A percentile compares a stretch with the other conserved stretches of the same genome.
Conservation (phyloP, 2,888 invertebrate genomes). For the Crepidodera aurea region DNA sequence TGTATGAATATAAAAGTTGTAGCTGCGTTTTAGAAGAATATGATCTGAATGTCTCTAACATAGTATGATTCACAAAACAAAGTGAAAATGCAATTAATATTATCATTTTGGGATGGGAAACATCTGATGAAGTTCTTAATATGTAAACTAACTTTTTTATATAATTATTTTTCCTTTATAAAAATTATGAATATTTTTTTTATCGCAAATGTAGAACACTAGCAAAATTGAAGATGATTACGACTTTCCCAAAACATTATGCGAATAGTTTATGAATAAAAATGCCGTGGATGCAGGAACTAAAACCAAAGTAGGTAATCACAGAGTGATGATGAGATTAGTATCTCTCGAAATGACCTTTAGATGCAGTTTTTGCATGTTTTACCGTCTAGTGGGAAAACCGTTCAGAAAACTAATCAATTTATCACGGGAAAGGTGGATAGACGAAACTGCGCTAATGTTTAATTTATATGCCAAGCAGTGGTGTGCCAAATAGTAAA, state of each 20-base stretch:
- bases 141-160: too few relatives aligned
- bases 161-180: too few relatives aligned
- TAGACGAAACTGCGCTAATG: conserved; percentile 26
- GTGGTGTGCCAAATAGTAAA: conserved; percentile 23
- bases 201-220: neutral
- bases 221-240: neutral
- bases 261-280: neutral
- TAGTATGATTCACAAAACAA: too few relatives aligned
- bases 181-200: too few relatives aligned
- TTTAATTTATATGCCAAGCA: conserved; percentile 26
- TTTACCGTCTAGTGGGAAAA: conserved; percentile 20
- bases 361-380: conserved; percentile 27
- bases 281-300: conserved; percentile 10
- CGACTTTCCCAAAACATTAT: conserved; percentile 3
- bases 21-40: too few relatives aligned
- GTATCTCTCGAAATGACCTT: conserved; percentile 24
- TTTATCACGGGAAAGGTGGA: conserved; percentile 35
- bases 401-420: conserved; percentile 32
- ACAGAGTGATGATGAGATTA: conserved; percentile 25
- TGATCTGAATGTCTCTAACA: too few relatives aligned
- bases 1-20: too few relatives aligned
- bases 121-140: too few relatives aligned
- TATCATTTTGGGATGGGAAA: too few relatives aligned
- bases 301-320: conserved; percentile 17
- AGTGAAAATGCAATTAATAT: too few relatives aligned